Evolutionary conservation across 2,113 vertebrate species (phyloP).

Genomic region (Hipposideros armiger): DNA sequence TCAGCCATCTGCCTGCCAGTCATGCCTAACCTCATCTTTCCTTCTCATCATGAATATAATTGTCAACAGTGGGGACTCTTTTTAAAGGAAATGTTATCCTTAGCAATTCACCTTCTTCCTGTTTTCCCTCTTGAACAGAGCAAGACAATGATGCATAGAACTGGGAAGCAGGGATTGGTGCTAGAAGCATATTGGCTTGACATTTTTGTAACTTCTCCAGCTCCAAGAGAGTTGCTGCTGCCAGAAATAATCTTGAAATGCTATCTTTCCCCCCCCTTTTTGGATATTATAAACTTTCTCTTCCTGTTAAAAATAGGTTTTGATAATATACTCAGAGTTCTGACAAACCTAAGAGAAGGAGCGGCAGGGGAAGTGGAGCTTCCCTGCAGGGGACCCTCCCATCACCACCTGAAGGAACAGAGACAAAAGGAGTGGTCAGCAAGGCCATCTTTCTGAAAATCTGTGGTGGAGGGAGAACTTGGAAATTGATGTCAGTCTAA

Average conservation of each 20-base stretch:
- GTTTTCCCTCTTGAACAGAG: background rate
- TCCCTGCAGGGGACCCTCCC: background rate
- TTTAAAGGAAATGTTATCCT: constrained; percentile 33
- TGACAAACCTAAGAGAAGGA: constrained; percentile 7
- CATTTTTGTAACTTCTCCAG: background rate
- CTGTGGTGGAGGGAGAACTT: background rate
- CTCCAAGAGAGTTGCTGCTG: background rate
- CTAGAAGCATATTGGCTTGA: background rate
- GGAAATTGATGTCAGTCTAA: background rate
- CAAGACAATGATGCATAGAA: background rate
- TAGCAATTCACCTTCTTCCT: constrained; percentile 44
- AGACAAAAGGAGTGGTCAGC: background rate
- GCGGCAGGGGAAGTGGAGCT: background rate
- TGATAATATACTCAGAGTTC: background rate
- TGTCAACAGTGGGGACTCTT: background rate
- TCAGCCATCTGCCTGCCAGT: constrained; percentile 11
- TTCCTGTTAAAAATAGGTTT: constrained; percentile 56
- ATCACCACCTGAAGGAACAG: background rate
- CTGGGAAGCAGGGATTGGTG: background rate
- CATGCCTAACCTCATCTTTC: background rate
- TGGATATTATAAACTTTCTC: constrained; percentile 36
- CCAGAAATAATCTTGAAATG: constrained; percentile 62
- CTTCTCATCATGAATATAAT: background rate
- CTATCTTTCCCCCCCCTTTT: background rate
- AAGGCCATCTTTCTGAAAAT: background rate